phyloP scores from a whole-genome alignment of 2,113 vertebrate species.

The Lampris megalopsis region DNA sequence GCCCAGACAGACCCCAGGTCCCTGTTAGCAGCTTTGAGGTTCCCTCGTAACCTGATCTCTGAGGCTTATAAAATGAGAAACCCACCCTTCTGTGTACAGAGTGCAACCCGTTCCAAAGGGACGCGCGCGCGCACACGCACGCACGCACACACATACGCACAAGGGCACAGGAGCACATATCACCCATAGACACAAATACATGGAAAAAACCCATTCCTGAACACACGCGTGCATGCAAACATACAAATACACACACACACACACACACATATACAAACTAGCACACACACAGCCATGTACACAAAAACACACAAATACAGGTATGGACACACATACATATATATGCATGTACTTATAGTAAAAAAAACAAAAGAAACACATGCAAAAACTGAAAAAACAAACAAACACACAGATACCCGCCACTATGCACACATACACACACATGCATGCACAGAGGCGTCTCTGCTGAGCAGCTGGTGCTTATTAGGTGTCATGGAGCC shows the following conservation, averaged over 20 bases:
- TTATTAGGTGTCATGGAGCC: neutral
- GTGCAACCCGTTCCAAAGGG: constrained; percentile 33
- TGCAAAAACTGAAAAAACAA: neutral
- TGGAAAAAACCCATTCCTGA: neutral
- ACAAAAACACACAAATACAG: constrained; percentile 1
- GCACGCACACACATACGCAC: neutral
- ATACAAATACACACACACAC: constrained; percentile 12
- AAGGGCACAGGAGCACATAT: neutral
- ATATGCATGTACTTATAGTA: neutral
- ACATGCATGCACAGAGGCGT: neutral
- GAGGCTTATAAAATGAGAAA: constrained; percentile 64
- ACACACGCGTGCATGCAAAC: constrained; percentile 11
- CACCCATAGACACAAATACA: constrained; percentile 3
- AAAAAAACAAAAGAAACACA: neutral
- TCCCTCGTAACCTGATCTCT: constrained; percentile 69
- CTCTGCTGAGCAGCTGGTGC: constrained; percentile 10
- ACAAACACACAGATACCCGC: too few relatives aligned
- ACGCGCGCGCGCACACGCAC: constrained; percentile 28
- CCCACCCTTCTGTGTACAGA: constrained; percentile 45
- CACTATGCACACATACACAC: neutral
- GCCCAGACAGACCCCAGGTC: constrained; percentile 49
- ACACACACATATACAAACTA: constrained; percentile 4
- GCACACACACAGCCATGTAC: neutral
- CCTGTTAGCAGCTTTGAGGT: constrained; percentile 60
- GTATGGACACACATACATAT: neutral